Base-by-base conservation (phyloP, 2,888 invertebrate species). In the Pardosa pseudoannulata region DNA sequence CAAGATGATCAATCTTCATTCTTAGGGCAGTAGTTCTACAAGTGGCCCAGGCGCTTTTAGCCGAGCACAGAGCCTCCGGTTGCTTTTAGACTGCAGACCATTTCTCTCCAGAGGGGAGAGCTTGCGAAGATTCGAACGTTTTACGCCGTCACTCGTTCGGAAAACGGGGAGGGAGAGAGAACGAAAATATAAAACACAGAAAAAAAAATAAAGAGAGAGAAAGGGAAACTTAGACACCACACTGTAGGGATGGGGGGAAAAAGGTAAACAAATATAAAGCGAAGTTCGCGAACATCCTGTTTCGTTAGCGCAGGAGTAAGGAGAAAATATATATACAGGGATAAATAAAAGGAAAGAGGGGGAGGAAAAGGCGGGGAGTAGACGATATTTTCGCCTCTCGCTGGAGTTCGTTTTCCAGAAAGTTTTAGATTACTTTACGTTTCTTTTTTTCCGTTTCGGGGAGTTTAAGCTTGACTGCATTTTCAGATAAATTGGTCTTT, bases 181-280 rank as follows among this genome's bases (percentile, higher is more conserved):
- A 2, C 9, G 16, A 16, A 16, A 16, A 46, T 16, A n/a, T 6
- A 9, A 16, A 46, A 16, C 7, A 46, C 5, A 9, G 16, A 46
- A n/a, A n/a, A 9, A 46, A 16, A 9, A 46, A n/a, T 11, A n/a
- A n/a, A n/a, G 16, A 46, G 16, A 46, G 2, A 6, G 46, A n/a
- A n/a, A n/a, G n/a, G n/a, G n/a, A n/a, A n/a, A n/a, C n/a, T n/a
- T n/a, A n/a, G 46, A 36, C 9, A 36, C 36, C 36, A 36, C 36
- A 36, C 36, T 7, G 36, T 9, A 36, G 36, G 36, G 36, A 36
- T 7, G 46, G n/a, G n/a, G n/a, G n/a, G 46, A 46, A 46, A 16
- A 46, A 46, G 46, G 46, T 46, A 46, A 46, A 46, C 46, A 46
- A 46, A 46, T 46, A 46, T 46, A 46, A 46, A 46, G 46, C n/a